Base-by-base conservation (phyloP, 1,140 invertebrate species). In the Scaptomyza pallida region DNA sequence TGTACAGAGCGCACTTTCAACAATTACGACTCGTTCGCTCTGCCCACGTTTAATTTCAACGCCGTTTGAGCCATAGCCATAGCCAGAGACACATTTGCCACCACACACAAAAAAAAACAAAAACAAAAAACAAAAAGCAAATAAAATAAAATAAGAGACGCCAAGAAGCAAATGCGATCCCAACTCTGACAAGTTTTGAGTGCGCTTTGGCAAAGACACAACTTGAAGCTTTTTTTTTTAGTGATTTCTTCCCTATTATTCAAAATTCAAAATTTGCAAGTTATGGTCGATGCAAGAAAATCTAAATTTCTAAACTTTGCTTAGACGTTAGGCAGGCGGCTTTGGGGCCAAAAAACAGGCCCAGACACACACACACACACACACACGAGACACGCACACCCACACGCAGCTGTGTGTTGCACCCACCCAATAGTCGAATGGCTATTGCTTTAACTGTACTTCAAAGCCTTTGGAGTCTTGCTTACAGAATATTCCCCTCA, bases 21-120 rank as follows among this genome's bases (percentile, higher is more conserved):
- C 81, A 86, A 86, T 86, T 86, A 88, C 81, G 81, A 88, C 77
- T 77, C 68, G 78, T 79, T 86, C 75, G 65, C 55, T 56, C 81
- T 88, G 70, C 81, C 82, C 81, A 86, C 81, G 81, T 86, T 77
- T 50, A 45, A 67, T 75, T 82, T 78, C 65, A 64, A 73, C 68
- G 71, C 56, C 47, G 75, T 83, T 55, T 88, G 82, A 86, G 81
- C 77, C 82, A 80, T 45, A 86, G 81, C 77, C 82, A 80, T 45
- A 63, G 51, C 21, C 78, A 64, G 78, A 82, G 71, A 60, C 78
- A 81, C 73, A 86, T 68, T 67, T 72, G 62, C 52, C 69, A 68
- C 54, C 52, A 67, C 47, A 26, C 23, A 26, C 23, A 26, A 59
- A 50, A 59, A 47, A 30, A n/a, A 12, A 50, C 30, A 35, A 26